Evolutionary conservation across 2,888 invertebrate genomes (phyloP).

Genomic region (Tolmerus cingulatus): DNA sequence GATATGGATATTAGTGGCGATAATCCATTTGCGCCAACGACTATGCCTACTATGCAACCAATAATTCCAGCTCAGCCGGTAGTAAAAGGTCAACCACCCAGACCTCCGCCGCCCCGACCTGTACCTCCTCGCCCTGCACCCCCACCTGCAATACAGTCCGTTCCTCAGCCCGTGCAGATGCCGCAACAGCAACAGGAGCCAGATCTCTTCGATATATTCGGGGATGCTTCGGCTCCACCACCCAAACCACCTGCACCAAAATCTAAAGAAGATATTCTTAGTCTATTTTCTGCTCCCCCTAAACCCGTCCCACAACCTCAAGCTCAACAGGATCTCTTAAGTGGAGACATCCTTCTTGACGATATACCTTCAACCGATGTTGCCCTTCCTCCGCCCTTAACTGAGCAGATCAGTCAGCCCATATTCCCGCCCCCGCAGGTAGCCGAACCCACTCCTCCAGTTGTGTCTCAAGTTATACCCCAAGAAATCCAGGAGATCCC

Average conservation of each 20-base stretch:
- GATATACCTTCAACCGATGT: slow-evolving; percentile 48
- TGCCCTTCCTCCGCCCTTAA: slow-evolving; percentile 38
- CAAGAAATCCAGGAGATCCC: neutral
- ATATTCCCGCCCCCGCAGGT: slow-evolving; percentile 29
- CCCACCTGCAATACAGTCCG: slow-evolving; percentile 47
- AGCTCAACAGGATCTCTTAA: slow-evolving; percentile 67
- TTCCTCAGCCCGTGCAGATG: slow-evolving; percentile 15
- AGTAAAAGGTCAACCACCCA: slow-evolving; percentile 52
- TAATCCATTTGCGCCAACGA: slow-evolving; percentile 63
- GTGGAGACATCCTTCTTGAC: slow-evolving; percentile 65
- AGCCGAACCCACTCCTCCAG: slow-evolving; percentile 19
- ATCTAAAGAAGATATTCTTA: slow-evolving; percentile 69
- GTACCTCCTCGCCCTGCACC: slow-evolving; percentile 62
- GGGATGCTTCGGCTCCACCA: slow-evolving; percentile 64
- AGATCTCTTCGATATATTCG: slow-evolving; percentile 68
- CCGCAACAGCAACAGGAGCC: slow-evolving; percentile 58
- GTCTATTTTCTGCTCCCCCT: slow-evolving; percentile 66
- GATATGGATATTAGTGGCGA: slow-evolving; percentile 53
- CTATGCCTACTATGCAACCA: slow-evolving; percentile 65
- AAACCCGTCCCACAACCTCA: slow-evolving; percentile 55
- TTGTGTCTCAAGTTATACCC: neutral
- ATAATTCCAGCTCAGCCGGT: slow-evolving; percentile 63
- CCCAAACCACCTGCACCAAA: slow-evolving; percentile 66
- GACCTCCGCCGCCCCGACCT: slow-evolving; percentile 56
- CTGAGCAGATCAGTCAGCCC: slow-evolving; percentile 32